A percentile compares a stretch with the other conserved stretches of the same genome.
Evolutionary conservation across 1,140 invertebrate genomes (phyloP).

Genomic region (Brachionus asplanchnoidis): DNA sequence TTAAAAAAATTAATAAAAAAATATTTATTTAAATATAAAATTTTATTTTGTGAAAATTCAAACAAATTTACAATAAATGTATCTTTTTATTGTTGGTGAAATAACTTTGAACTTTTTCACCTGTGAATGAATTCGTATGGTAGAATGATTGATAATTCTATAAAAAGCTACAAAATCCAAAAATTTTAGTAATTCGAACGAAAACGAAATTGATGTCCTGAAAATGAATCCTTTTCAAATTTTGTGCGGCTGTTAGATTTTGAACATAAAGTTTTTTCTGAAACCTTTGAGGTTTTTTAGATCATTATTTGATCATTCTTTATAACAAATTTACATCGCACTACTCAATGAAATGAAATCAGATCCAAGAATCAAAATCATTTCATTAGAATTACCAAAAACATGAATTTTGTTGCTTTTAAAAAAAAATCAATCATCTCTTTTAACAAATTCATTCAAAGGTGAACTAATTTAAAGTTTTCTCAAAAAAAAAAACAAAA

Average conservation of each 20-base stretch:
- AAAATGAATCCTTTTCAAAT: not conserved
- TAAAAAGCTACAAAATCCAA: not conserved
- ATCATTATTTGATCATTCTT: not conserved
- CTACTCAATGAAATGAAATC: not conserved
- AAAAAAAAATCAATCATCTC: not conserved
- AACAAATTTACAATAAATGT: too few relatives aligned
- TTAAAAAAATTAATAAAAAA: too few relatives aligned
- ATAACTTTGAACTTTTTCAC: not conserved
- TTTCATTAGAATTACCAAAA: not conserved
- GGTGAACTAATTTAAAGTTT: not conserved
- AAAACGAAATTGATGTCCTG: not conserved
- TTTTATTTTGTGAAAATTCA: too few relatives aligned
- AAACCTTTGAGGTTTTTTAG: not conserved
- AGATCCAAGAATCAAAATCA: not conserved
- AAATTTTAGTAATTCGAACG: not conserved
- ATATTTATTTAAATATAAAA: too few relatives aligned
- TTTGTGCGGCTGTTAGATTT: not conserved
- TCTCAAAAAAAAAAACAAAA: not conserved
- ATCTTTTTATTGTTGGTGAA: not conserved
- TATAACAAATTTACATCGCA: not conserved
- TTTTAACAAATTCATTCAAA: not conserved
- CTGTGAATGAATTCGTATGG: not conserved
- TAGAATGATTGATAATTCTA: not conserved
- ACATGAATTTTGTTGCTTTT: not conserved
- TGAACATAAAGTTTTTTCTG: not conserved